Evolutionary conservation across 1,140 invertebrate species (phyloP).

Genomic region (Zaprionus gabonicus): DNA sequence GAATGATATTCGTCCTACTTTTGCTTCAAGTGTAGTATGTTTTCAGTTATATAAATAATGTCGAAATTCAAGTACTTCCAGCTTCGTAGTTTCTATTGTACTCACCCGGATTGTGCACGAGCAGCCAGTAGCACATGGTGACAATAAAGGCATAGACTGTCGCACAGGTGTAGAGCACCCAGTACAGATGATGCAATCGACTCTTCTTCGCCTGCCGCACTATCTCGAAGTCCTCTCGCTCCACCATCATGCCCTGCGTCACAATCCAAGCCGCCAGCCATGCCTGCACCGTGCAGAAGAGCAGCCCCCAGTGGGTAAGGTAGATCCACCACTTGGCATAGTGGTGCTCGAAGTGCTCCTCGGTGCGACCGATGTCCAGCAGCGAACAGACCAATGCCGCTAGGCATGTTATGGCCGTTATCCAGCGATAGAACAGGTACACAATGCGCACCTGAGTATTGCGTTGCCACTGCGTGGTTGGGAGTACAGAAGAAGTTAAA

Average conservation of each 20-base stretch:
- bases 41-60: too few relatives aligned
- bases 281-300: constrained; percentile 85
- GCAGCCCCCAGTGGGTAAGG: constrained; percentile 89
- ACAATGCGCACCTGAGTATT: constrained; percentile 83
- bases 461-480: constrained; percentile 84
- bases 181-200: constrained; percentile 86
- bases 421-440: constrained; percentile 87
- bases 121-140: constrained; percentile 83
- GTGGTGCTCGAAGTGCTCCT: constrained; percentile 82
- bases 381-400: constrained; percentile 86
- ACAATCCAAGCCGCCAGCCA: constrained; percentile 83
- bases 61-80: too few relatives aligned
- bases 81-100: constrained; percentile 2
- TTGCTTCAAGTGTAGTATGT: too few relatives aligned
- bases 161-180: constrained; percentile 87
- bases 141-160: constrained; percentile 88
- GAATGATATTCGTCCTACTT: not conserved
- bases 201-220: constrained; percentile 81
- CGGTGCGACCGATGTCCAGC: constrained; percentile 85
- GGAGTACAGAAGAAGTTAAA: too few relatives aligned
- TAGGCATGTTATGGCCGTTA: constrained; percentile 85
- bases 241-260: constrained; percentile 84
- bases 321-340: constrained; percentile 88
- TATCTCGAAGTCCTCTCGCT: constrained; percentile 81
- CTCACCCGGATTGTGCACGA: constrained; percentile 83